Evolutionary conservation across 2,797 vertebrate species (phyloP).

Genomic region (Hippopotamyrus pictus): DNA sequence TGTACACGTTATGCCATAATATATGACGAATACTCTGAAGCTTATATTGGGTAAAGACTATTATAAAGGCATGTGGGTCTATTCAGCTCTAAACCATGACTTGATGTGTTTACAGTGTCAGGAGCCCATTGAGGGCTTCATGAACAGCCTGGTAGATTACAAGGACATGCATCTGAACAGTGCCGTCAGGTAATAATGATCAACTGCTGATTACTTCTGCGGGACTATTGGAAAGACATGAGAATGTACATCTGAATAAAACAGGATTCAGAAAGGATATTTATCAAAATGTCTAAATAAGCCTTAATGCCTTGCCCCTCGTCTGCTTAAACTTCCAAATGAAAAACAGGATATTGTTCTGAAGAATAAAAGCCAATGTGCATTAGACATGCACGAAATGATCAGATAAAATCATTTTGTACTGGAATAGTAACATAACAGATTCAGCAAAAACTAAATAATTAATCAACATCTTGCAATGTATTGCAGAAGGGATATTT

Average conservation of each 20-base stretch:
- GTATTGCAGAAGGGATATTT: constrained; percentile 19
- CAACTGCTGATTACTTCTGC: neutral
- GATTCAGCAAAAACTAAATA: constrained; percentile 21
- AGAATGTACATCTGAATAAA: neutral
- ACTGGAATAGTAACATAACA: constrained; percentile 17
- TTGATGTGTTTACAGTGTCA: constrained; percentile 11
- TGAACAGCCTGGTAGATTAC: constrained; percentile 17
- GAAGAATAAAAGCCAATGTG: neutral
- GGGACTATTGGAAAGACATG: neutral
- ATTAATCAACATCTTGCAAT: constrained; percentile 19
- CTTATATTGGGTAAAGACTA: neutral
- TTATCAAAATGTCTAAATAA: neutral
- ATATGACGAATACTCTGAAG: neutral
- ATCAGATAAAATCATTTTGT: constrained; percentile 9
- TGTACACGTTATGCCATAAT: neutral
- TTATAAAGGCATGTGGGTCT: neutral
- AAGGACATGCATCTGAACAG: neutral
- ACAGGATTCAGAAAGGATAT: neutral
- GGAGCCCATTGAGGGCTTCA: neutral
- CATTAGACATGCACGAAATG: constrained; percentile 7
- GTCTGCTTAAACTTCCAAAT: neutral
- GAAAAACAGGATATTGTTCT: neutral
- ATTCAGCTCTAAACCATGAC: neutral
- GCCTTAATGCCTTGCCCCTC: neutral
- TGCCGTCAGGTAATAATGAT: neutral